These are phyloP conservation scores for Callionymus lyra DNA, from an alignment of 2,113 vertebrate genomes.

Conservation along the genomic window DNA sequence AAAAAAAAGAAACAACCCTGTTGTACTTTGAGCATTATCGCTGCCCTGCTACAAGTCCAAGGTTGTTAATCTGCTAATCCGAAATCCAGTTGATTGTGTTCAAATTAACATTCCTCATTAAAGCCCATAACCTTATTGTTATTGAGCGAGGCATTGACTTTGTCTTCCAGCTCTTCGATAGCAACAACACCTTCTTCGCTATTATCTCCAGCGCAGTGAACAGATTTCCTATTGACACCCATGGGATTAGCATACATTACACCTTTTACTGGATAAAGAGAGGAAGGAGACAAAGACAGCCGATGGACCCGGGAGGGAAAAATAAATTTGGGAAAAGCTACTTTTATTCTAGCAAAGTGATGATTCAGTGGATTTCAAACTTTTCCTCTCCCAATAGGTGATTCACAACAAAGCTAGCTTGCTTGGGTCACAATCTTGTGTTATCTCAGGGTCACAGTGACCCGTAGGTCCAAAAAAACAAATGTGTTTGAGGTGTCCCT, in stretches of 20 bases:
- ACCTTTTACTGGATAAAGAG: conserved; percentile 54
- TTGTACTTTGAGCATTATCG: conserved; percentile 45
- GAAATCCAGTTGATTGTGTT: conserved; percentile 73
- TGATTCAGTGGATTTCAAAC: too few relatives aligned
- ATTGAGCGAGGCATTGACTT: conserved; percentile 73
- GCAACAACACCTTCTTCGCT: conserved; percentile 57
- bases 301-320: too few relatives aligned
- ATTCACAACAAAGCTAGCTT: too few relatives aligned
- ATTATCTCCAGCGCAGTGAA: conserved; percentile 71
- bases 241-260: conserved; percentile 70
- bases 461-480: too few relatives aligned
- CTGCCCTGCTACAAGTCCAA: conserved; percentile 60
- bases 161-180: conserved; percentile 65
- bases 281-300: conserved; percentile 20
- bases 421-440: too few relatives aligned
- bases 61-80: conserved; percentile 72
- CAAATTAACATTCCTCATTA: conserved; percentile 73
- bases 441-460: too few relatives aligned
- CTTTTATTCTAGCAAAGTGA: too few relatives aligned
- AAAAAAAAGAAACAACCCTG: conserved; percentile 31
- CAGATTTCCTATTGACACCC: conserved; percentile 62
- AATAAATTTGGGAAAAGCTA: too few relatives aligned
- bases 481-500: too few relatives aligned
- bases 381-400: too few relatives aligned
- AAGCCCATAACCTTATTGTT: conserved; percentile 71